Evolutionary conservation across 2,797 vertebrate genomes (phyloP), one percentile per base, ranked within the genome.

Genomic region (Dryobates pubescens): DNA sequence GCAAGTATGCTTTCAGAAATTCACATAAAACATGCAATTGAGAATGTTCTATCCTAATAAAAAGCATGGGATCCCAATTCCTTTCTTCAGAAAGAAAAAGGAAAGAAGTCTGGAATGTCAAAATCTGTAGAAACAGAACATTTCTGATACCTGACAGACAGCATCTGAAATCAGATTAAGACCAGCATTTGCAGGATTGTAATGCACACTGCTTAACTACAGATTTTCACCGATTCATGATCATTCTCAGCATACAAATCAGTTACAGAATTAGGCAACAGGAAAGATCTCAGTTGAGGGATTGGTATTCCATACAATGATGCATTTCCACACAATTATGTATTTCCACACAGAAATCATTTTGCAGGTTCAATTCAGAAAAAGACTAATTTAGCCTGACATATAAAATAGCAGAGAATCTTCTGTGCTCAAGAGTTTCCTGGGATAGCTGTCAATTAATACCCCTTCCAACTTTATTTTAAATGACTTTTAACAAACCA

Each of bases 331-430:
- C 15, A 53, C 5, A 36, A 36, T 38, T 38, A 38, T 38, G 38
- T 38, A 13, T 38, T 38, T 38, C 16, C 49, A 51, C 13, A 53
- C 4, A 1, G 0, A 82, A 82, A 58, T 16, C 7, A 61, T 58
- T 86, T 81, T 88, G 49, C 27, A 71, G 7, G 17, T 32, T 73
- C 27, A 67, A 13, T 36, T 73, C 9, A 27, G 9, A 45, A 26
- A 79, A 56, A 23, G 3, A 1, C 1, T 41, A 30, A 32, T 56
- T n/a, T 51, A 4, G 51, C 8, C 13, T 1, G 0, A 73, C 32
- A 71, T 3, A 49, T 45, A 84, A 75, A 78, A 3, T 22, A 59
- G 32, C 58, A 62, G n/a, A 80, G 8, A 65, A 75, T 41, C 27
- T 9, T 58, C 17, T 4, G 6, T 12, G 15, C 15, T 45, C 22